phyloP scores from a whole-genome alignment of 2,888 invertebrate species.

The Dynastes grantii region DNA sequence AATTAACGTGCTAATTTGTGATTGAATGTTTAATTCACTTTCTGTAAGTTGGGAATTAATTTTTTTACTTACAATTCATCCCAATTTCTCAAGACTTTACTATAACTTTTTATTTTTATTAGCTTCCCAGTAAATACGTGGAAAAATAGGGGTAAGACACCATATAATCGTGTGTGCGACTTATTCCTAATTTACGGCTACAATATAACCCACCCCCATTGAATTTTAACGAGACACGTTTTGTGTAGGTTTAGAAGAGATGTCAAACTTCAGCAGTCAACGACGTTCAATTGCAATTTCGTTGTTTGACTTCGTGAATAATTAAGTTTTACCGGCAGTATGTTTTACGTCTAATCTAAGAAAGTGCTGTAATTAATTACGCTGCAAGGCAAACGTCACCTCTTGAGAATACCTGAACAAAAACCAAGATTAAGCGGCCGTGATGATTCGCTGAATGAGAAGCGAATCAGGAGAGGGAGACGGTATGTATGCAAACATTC shows the following conservation, averaged over 20 bases:
- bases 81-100: no score
- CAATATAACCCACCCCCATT: not conserved
- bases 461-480: not conserved
- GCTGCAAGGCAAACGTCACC: slow-evolving; percentile 39
- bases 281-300: not conserved
- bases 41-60: no score
- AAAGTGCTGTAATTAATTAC: slow-evolving; percentile 49
- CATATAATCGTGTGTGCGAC: no score
- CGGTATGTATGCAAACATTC: slow-evolving; percentile 25
- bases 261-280: slow-evolving; percentile 20
- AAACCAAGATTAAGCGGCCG: slow-evolving; percentile 32
- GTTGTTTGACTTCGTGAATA: slow-evolving; percentile 29
- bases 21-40: no score
- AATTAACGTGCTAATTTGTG: no score
- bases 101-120: no score
- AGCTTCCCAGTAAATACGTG: no score
- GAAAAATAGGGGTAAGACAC: no score
- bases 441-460: slow-evolving; percentile 19
- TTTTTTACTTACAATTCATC: no score
- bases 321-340: slow-evolving; percentile 38
- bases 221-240: not conserved
- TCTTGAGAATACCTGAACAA: slow-evolving; percentile 34
- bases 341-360: slow-evolving; percentile 42
- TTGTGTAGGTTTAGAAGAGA: not conserved
- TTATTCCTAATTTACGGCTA: not conserved